These are phyloP conservation scores for Drosophila gunungcola DNA, from an alignment of 1,140 invertebrate genomes.

Conservation along the genomic window DNA sequence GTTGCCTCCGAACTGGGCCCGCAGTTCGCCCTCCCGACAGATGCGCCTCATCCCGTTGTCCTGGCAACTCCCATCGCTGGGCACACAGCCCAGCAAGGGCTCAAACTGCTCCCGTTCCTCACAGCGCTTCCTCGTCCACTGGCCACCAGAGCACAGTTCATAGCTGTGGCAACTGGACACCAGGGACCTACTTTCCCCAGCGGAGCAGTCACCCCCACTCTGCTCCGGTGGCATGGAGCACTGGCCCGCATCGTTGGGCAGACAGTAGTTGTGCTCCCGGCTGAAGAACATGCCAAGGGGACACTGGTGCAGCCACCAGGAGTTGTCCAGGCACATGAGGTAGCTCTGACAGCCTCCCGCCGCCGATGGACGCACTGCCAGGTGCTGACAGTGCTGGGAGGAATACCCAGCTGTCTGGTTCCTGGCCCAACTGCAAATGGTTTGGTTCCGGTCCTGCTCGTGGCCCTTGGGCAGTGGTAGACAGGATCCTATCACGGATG, in stretches of 20 bases:
- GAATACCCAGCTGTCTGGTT: neutral
- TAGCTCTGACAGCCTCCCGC: conserved; percentile 58
- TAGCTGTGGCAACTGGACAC: conserved; percentile 65
- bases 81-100: conserved; percentile 54
- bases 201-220: conserved; percentile 12
- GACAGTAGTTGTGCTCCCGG: conserved; percentile 63
- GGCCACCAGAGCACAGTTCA: conserved; percentile 42
- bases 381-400: conserved; percentile 42
- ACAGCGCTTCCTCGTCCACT: conserved; percentile 53
- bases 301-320: conserved; percentile 76
- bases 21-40: conserved; percentile 45
- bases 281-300: conserved; percentile 78
- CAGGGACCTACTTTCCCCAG: conserved; percentile 34
- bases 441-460: conserved; percentile 13
- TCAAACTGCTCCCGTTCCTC: conserved; percentile 51
- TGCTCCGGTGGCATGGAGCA: conserved; percentile 12
- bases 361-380: conserved; percentile 42
- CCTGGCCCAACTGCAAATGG: conserved; percentile 13
- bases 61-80: conserved; percentile 61
- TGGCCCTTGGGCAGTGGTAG: conserved; percentile 31
- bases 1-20: conserved; percentile 31
- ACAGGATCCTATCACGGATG: conserved; percentile 32
- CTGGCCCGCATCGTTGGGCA: conserved; percentile 57
- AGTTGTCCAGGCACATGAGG: conserved; percentile 75
- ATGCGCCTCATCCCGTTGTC: conserved; percentile 57